Percentiles rank a stretch among this genome's conserved stretches.
These are phyloP conservation scores for Craterocephalus amniculus DNA, from an alignment of 2,797 vertebrate genomes.

Conservation along the genomic window DNA sequence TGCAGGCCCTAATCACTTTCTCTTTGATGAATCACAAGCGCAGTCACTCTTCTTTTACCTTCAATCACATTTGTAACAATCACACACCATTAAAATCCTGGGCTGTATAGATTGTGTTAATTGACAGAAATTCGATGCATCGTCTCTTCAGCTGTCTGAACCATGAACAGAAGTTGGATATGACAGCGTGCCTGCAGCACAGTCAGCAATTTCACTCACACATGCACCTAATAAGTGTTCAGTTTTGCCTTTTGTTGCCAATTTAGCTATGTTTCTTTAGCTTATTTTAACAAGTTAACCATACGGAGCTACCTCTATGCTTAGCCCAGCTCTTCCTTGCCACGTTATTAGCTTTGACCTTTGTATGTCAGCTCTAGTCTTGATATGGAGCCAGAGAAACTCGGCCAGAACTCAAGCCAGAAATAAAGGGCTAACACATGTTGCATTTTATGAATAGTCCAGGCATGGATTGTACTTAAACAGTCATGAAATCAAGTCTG, in stretches of 20 bases:
- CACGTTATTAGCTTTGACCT: constrained; percentile 77
- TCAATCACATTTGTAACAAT: constrained; percentile 58
- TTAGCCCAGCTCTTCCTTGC: constrained; percentile 56
- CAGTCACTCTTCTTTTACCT: constrained; percentile 64
- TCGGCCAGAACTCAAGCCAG: constrained; percentile 65
- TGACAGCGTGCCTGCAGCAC: constrained; percentile 8
- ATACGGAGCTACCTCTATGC: constrained; percentile 30
- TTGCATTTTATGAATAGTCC: constrained; percentile 70
- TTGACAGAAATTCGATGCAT: constrained; percentile 45
- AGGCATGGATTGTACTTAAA: constrained; percentile 35
- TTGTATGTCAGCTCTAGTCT: constrained; percentile 51
- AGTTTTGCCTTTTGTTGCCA: constrained; percentile 38
- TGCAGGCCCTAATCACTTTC: constrained; percentile 57
- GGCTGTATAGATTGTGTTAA: constrained; percentile 25
- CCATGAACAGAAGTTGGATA: constrained; percentile 22
- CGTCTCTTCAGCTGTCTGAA: constrained; percentile 29
- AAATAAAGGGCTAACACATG: constrained; percentile 78
- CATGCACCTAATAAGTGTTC: constrained; percentile 17
- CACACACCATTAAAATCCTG: constrained; percentile 41
- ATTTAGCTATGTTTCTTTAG: constrained; percentile 21
- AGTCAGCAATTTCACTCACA: constrained; percentile 52
- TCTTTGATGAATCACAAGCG: constrained; percentile 70
- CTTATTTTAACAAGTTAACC: constrained; percentile 41
- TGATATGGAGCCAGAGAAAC: constrained; percentile 62
- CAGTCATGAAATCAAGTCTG: constrained; percentile 49